These are phyloP conservation scores for Dascillus cervinus DNA, from an alignment of 2,888 invertebrate species.

Conservation along the genomic window DNA sequence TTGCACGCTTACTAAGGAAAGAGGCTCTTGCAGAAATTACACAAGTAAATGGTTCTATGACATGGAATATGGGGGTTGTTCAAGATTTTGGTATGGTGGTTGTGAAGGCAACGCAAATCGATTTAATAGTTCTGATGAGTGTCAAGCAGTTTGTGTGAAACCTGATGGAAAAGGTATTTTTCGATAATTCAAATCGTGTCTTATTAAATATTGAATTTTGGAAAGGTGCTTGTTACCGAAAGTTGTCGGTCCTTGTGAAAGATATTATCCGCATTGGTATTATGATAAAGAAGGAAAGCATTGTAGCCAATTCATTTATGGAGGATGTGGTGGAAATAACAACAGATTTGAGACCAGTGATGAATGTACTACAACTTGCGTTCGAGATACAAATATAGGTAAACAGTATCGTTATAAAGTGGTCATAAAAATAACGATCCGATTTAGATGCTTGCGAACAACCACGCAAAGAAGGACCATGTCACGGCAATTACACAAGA, in stretches of 20 bases:
- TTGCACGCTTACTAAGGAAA: conserved; percentile 65
- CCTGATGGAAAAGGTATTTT: conserved; percentile 66
- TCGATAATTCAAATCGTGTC: too few relatives aligned
- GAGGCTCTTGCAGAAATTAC: conserved; percentile 74
- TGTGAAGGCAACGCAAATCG: conserved; percentile 85
- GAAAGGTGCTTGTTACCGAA: conserved; percentile 74
- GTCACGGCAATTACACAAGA: conserved; percentile 66
- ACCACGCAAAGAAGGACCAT: conserved; percentile 66
- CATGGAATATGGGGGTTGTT: conserved; percentile 81
- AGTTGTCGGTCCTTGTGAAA: conserved; percentile 74
- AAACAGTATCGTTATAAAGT: too few relatives aligned
- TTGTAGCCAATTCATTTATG: conserved; percentile 81
- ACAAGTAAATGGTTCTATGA: conserved; percentile 85
- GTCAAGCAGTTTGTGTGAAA: conserved; percentile 72
- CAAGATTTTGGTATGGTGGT: conserved; percentile 88
- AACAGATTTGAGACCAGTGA: conserved; percentile 77
- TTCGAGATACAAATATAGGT: conserved; percentile 58
- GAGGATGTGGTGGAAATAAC: conserved; percentile 87
- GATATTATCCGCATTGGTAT: conserved; percentile 74
- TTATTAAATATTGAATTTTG: conserved; percentile 32
- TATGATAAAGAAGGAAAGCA: conserved; percentile 68
- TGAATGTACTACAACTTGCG: conserved; percentile 69
- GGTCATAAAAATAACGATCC: too few relatives aligned
- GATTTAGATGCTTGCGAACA: conserved; percentile 68
- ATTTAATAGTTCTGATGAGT: conserved; percentile 74